Evolutionary conservation across 2,113 vertebrate genomes (phyloP).

Genomic region (Myotis lucifugus): DNA sequence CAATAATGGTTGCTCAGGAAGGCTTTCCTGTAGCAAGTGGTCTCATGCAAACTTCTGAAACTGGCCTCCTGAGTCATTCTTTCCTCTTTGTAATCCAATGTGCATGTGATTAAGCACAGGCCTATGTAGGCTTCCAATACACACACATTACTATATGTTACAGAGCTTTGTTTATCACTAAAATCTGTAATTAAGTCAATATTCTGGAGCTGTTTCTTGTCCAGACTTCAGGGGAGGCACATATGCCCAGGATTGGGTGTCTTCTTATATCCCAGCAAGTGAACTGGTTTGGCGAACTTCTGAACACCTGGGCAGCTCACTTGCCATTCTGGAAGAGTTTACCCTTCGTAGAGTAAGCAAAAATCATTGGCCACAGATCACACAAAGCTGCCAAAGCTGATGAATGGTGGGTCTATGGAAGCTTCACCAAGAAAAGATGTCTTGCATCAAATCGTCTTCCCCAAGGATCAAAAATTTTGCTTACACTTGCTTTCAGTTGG

Average conservation of each 20-base stretch:
- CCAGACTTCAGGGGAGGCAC: neutral
- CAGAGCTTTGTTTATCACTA: slow-evolving; percentile 44
- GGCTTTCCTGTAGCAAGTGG: neutral
- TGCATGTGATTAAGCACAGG: too few relatives aligned
- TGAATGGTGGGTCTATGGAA: slow-evolving; percentile 77
- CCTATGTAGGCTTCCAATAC: too few relatives aligned
- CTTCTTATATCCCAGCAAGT: slow-evolving; percentile 64
- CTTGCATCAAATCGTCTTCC: slow-evolving; percentile 77
- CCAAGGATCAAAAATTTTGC: slow-evolving; percentile 79
- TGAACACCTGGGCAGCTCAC: slow-evolving; percentile 82
- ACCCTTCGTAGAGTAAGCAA: slow-evolving; percentile 81
- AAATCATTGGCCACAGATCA: slow-evolving; percentile 81
- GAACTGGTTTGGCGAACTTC: slow-evolving; percentile 40
- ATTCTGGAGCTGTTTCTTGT: slow-evolving; percentile 26
- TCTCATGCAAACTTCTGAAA: neutral
- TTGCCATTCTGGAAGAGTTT: slow-evolving; percentile 78
- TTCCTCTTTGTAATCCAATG: too few relatives aligned
- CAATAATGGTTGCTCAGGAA: neutral
- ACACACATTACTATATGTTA: too few relatives aligned
- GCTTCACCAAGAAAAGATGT: slow-evolving; percentile 76
- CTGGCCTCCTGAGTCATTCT: too few relatives aligned
- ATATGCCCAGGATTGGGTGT: slow-evolving; percentile 54
- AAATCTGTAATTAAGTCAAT: slow-evolving; percentile 46
- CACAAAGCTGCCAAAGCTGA: slow-evolving; percentile 81
- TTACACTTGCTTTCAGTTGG: slow-evolving; percentile 47